Evolutionary conservation across 2,888 invertebrate genomes (phyloP).

Genomic region (Drosophila anomalata): DNA sequence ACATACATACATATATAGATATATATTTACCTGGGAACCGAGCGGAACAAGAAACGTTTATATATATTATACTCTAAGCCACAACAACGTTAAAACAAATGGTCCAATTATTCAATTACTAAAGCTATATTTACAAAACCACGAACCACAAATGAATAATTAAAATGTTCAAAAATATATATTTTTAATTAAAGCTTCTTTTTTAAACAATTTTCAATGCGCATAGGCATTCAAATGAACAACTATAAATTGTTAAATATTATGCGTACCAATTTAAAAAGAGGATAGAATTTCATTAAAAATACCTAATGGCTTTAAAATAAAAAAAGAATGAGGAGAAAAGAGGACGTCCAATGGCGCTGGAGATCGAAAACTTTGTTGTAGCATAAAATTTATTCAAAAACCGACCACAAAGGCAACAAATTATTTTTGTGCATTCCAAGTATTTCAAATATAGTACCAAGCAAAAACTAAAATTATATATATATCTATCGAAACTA

Average conservation of each 20-base stretch:
- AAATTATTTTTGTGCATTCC: constrained; percentile 73
- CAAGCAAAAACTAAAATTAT: constrained; percentile 18
- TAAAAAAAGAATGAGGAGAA: constrained; percentile 50
- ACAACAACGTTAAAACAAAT: constrained; percentile 70
- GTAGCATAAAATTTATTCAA: constrained; percentile 54
- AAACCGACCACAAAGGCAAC: constrained; percentile 38
- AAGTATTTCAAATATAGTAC: constrained; percentile 67
- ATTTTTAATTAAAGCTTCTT: constrained; percentile 61
- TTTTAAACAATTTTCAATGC: constrained; percentile 64
- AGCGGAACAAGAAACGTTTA: constrained; percentile 65
- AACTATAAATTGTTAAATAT: constrained; percentile 22
- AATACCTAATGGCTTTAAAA: constrained; percentile 73
- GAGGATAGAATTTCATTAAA: constrained; percentile 58
- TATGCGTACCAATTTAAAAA: constrained; percentile 70
- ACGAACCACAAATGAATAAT: constrained; percentile 48
- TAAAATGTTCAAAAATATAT: constrained; percentile 52
- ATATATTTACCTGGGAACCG: constrained; percentile 67
- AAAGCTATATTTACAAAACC: constrained; percentile 56
- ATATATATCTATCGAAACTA: constrained; percentile 23
- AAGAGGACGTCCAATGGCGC: constrained; percentile 30
- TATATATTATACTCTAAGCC: constrained; percentile 52
- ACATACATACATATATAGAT: constrained; percentile 41
- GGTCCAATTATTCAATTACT: constrained; percentile 79
- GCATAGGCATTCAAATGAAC: constrained; percentile 25
- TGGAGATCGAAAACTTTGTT: constrained; percentile 53